phyloP scores from a whole-genome alignment of 2,888 invertebrate species.

The Diarsia brunnea region DNA sequence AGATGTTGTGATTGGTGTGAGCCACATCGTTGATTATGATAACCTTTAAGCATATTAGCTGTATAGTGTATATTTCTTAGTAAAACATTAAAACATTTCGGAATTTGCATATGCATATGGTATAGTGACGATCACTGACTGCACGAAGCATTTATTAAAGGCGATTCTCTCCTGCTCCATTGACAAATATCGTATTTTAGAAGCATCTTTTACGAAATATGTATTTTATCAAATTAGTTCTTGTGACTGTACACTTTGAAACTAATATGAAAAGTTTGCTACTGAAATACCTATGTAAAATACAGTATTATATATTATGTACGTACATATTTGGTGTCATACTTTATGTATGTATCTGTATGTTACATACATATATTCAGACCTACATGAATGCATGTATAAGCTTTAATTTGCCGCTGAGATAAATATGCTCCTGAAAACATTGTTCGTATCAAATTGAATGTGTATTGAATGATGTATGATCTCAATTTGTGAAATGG shows the following conservation, averaged over 20 bases:
- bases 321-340: neutral
- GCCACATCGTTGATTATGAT: slow-evolving; percentile 16
- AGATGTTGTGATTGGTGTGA: slow-evolving; percentile 21
- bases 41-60: slow-evolving; percentile 16
- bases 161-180: too few species aligned
- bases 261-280: neutral
- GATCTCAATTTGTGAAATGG: slow-evolving; percentile 83
- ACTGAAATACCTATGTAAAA: neutral
- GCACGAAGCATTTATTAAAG: too few species aligned
- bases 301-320: neutral
- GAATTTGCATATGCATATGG: neutral
- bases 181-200: too few species aligned
- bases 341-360: neutral
- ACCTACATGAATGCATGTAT: slow-evolving; percentile 39
- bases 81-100: neutral
- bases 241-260: neutral
- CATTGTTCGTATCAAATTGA: slow-evolving; percentile 74
- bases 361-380: neutral
- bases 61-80: neutral
- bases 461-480: slow-evolving; percentile 80
- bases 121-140: too few species aligned
- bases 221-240: too few species aligned
- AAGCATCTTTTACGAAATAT: too few species aligned
- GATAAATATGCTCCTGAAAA: slow-evolving; percentile 70
- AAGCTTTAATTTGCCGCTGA: slow-evolving; percentile 66